A percentile compares a stretch with the other conserved stretches of the same genome.
Evolutionary conservation across 2,797 vertebrate species (phyloP).

Genomic region (Arctocebus calabarensis): DNA sequence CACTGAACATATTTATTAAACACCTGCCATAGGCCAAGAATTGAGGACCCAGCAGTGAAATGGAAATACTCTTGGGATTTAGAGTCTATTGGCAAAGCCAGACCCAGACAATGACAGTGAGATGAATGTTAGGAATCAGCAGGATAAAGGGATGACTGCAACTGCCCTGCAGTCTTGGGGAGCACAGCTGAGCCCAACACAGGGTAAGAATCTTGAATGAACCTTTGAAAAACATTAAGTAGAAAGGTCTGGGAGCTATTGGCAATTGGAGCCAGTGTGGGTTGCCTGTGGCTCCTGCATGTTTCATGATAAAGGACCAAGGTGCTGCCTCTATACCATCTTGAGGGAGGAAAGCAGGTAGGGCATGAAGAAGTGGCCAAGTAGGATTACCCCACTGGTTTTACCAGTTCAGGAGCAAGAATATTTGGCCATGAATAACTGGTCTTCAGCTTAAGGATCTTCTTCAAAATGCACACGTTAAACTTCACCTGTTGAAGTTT

Average conservation of each 20-base stretch:
- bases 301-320: not conserved
- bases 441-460: constrained; percentile 39
- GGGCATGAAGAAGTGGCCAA: not conserved
- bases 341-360: not conserved
- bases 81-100: not conserved
- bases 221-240: not conserved
- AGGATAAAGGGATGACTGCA: not conserved
- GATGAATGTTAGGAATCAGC: not conserved
- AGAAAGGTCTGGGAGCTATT: not conserved
- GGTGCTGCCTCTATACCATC: not conserved
- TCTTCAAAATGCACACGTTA: not conserved
- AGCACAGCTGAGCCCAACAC: not conserved
- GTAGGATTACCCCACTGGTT: not conserved
- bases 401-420: constrained; percentile 42
- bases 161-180: not conserved
- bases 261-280: not conserved
- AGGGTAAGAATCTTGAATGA: not conserved
- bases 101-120: not conserved
- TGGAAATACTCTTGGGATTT: not conserved
- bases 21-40: not conserved
- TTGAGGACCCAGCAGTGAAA: constrained; percentile 21
- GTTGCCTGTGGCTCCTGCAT: not conserved
- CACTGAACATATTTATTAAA: not conserved
- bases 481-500: constrained; percentile 68
- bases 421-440: constrained; percentile 26